Base-by-base conservation (phyloP, 30 jellyfish, hydroid and myxozoan genomes). In the Aurelia sp. region DNA sequence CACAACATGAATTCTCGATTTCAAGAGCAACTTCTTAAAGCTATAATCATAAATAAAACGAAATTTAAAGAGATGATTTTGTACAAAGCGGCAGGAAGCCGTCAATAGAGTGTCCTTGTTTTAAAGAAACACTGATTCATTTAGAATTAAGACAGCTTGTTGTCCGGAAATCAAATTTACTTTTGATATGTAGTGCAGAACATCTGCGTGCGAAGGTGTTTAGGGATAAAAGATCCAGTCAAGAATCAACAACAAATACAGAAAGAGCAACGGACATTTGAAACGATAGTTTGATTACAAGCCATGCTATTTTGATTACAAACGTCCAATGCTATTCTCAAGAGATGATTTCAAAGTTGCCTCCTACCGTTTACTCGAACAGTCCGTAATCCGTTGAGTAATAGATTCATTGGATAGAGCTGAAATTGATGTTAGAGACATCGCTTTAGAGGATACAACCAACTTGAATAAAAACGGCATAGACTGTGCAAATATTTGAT, bases 401-500 rank as follows among this genome's bases (percentile, higher is more conserved):
- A 55, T 62, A 58, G 73, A 79, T 79, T 79, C 21, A 79, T 79
- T 76, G 76, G 78, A 60, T 18, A 76, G 52, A 58, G 87, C 31
- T 10, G 50, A 65, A 67, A 19, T 40, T 40, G 51, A 40, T 40
- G 51, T 40, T 44, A 9, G 55, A 7, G 15, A 44, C 7, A 16
- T 44, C 55, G 15, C 7, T 44, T 44, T 44, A 44, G 15, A 44
- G 76, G 84, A 51, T 64, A 72, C 75, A 47, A 67, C 27, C 64
- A 48, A 21, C 17, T 48, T 73, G 78, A 84, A 84, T 84, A 38
- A 61, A 84, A 84, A 61, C 89, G 76, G 55, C 92, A 58, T 27
- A 52, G 64, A 63, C 93, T 70, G 69, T 15, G 87, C 80, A 33
- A 84, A 84, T 84, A 84, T 84, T 84, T 67, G 67, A 38, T 76